Evolutionary conservation across 1,140 invertebrate species (phyloP).

Genomic region (Heliconius hewitsoni): DNA sequence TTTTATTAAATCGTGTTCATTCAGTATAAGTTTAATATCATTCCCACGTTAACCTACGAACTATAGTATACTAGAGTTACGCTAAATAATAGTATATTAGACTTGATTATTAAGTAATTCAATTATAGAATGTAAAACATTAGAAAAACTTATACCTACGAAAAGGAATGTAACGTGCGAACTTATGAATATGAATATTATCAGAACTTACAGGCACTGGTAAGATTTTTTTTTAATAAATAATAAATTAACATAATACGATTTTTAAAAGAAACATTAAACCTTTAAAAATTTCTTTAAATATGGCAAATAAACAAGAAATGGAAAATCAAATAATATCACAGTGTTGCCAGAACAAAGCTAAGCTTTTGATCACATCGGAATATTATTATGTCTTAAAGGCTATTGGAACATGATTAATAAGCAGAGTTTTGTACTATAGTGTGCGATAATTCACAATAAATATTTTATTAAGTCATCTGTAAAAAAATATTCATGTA

Average conservation of each 20-base stretch:
- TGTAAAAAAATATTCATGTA: conserved; percentile 43
- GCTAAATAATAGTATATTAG: conserved; percentile 19
- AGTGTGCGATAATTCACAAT: conserved; percentile 65
- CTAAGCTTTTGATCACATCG: conserved; percentile 44
- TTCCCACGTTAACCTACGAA: conserved; percentile 25
- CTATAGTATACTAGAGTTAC: conserved; percentile 24
- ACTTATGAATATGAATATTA: conserved; percentile 72
- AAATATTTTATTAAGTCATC: conserved; percentile 45
- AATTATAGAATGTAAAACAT: conserved; percentile 37
- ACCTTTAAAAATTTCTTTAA: neutral
- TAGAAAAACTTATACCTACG: conserved; percentile 26
- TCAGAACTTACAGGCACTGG: conserved; percentile 78
- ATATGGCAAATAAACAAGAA: conserved; percentile 7
- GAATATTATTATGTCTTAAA: conserved; percentile 34
- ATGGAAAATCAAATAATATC: conserved; percentile 62
- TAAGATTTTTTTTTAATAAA: conserved; percentile 44
- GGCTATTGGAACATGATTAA: conserved; percentile 68
- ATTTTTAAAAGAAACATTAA: conserved; percentile 11
- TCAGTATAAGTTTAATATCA: conserved; percentile 41
- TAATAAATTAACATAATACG: conserved; percentile 28
- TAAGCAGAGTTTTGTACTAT: conserved; percentile 68
- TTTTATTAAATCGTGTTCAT: conserved; percentile 54
- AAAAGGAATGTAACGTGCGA: conserved; percentile 57
- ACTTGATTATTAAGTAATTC: conserved; percentile 39
- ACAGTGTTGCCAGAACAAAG: conserved; percentile 59